phyloP scores from a whole-genome alignment of 2,888 invertebrate species.

The Fragum sueziense region DNA sequence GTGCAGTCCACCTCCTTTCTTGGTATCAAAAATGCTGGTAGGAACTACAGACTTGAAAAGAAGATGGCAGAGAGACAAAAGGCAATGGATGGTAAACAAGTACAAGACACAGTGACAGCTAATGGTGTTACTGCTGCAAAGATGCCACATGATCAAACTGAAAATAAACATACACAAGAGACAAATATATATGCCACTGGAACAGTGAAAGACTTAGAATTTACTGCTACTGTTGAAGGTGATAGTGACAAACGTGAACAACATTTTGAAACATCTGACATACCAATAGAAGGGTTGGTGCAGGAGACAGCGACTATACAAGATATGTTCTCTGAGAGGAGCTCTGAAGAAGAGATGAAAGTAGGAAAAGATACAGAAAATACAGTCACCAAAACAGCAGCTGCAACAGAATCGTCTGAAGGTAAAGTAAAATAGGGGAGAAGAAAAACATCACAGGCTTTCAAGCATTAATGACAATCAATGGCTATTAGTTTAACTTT shows the following conservation, averaged over 20 bases:
- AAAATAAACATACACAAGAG: background rate
- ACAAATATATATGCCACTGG: background rate
- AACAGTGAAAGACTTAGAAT: background rate
- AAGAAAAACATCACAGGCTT: too few species aligned
- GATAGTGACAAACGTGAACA: background rate
- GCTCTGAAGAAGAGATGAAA: background rate
- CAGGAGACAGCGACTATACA: slow-evolving; percentile 7
- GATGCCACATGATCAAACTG: background rate
- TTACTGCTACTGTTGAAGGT: background rate
- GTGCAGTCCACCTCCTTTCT: background rate
- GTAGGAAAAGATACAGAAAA: background rate
- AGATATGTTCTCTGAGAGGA: background rate
- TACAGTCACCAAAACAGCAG: background rate
- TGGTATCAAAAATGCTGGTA: slow-evolving; percentile 16
- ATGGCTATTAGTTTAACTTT: too few species aligned
- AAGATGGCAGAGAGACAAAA: slow-evolving; percentile 11
- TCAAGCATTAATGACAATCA: too few species aligned
- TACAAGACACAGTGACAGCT: background rate
- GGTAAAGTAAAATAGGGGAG: slow-evolving; percentile 7
- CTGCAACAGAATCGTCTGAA: background rate
- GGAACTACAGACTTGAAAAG: slow-evolving; percentile 10
- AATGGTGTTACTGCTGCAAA: background rate
- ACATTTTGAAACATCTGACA: slow-evolving; percentile 3
- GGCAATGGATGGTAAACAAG: background rate
- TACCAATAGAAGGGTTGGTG: background rate